Percentiles rank a stretch among this genome's conserved stretches.
Conservation (phyloP, 2,888 invertebrate species). For the Glaucopsyche alexis region DNA sequence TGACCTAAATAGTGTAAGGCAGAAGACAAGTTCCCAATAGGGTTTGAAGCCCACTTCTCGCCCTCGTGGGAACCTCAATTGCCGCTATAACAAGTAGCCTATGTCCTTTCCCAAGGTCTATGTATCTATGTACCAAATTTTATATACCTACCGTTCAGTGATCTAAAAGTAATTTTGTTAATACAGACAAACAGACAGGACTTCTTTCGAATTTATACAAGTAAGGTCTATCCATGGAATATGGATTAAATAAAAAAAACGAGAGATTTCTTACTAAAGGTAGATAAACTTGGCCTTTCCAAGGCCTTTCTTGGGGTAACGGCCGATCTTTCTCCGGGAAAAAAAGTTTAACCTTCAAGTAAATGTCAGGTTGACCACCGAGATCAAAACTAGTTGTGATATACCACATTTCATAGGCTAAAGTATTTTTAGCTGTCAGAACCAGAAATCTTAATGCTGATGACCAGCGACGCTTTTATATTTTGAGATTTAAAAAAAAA, state of each 20-base stretch:
- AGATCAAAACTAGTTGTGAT: conserved; percentile 38
- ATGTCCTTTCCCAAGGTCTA: no score
- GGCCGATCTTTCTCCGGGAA: conserved; percentile 69
- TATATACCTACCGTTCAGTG: no score
- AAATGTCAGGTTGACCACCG: conserved; percentile 46
- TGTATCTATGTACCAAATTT: no score
- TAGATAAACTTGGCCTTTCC: conserved; percentile 35
- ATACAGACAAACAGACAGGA: no score
- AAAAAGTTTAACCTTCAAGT: conserved; percentile 48
- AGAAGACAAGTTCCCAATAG: no score
- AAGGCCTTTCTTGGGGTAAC: conserved; percentile 64
- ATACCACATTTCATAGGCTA: conserved; percentile 23
- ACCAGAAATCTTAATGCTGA: conserved; percentile 13
- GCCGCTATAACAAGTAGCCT: no score
- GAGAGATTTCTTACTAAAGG: conserved; percentile 1
- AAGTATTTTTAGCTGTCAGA: conserved; percentile 12
- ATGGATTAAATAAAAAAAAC: background rate
- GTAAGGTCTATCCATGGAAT: no score
- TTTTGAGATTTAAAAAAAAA: background rate
- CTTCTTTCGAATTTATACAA: no score
- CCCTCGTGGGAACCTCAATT: no score
- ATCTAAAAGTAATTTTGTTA: no score
- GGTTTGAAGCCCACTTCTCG: no score
- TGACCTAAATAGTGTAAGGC: no score
- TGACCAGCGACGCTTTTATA: background rate